Evolutionary conservation across 1,140 invertebrate species (phyloP), one percentile per base, ranked within the genome.

Genomic region (Papilio xuthus): DNA sequence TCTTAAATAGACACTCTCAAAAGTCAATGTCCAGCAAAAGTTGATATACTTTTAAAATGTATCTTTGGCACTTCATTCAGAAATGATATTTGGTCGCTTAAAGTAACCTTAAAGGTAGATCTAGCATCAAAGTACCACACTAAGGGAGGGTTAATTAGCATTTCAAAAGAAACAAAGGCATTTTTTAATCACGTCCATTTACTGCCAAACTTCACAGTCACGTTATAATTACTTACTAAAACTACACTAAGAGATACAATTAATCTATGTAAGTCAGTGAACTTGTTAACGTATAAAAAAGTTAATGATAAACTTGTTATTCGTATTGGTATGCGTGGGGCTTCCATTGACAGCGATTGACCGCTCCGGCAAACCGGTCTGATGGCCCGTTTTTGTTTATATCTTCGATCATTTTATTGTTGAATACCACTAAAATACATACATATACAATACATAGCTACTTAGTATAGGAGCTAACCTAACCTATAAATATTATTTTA

Each of bases 331-430:
- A 71, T 18, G 37, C 26, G 63, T 47, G 18, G 60, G 18, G 42
- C 1, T 72, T 76, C 63, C 71, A 73, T 73, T 73, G 71, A 73
- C 47, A 44, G 10, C 15, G 71, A 47, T 47, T 47, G 37, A 47
- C 71, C 37, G 41, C 20, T 23, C 15, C 4, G 37, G 23, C n/a
- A 77, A 81, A 91, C 88, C 90, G 90, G 89, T 87, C 78, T 13
- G 75, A 63, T 67, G 69, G 69, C 85, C 69, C 86, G 89, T 90
- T 92, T 89, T 90, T 90, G 88, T 91, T 90, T 88, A 89, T 83
- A 84, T 82, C 81, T 67, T 82, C 82, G 82, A 90, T 90, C 90
- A 89, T 90, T 90, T 90, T 90, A 90, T 90, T 90, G 85, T 83
- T 77, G 74, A 77, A 74, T 74, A 81, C 32, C 79, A 26, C 79